Conservation (phyloP, 37 sponge, comb jelly and placozoan genomes). For the Beroe forskalii region DNA sequence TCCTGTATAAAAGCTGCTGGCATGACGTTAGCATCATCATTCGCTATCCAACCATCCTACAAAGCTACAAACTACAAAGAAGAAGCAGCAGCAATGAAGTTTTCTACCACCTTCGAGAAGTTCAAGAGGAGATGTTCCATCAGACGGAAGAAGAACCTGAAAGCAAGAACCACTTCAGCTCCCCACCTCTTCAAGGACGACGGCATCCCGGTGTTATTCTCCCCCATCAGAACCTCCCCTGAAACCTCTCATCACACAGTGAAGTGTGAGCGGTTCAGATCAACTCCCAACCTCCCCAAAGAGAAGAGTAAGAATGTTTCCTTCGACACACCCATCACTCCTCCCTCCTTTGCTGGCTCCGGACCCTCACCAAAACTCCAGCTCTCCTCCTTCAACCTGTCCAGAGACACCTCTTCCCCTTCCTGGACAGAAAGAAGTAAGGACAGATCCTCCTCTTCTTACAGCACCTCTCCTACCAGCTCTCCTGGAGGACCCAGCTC, state of each 20-base stretch:
- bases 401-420: background rate
- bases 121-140: background rate
- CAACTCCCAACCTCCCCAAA: constrained; percentile 10
- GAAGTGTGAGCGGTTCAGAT: background rate
- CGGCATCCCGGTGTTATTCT: background rate
- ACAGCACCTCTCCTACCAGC: background rate
- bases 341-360: background rate
- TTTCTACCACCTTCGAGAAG: background rate
- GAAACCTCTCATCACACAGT: background rate
- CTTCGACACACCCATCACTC: background rate
- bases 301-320: background rate
- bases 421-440: too few species aligned
- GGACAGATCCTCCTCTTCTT: background rate
- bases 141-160: constrained; percentile 11
- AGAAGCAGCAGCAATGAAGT: too few species aligned
- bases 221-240: constrained; percentile 11
- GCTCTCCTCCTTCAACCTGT: background rate
- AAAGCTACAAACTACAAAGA: too few species aligned
- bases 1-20: too few species aligned
- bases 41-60: too few species aligned
- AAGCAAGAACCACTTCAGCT: background rate
- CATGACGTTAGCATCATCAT: too few species aligned
- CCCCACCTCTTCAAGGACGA: constrained; percentile 24
- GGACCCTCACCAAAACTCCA: too few species aligned
- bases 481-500: background rate